Base-by-base conservation (phyloP, 1,140 invertebrate species). In the Cherax destructor region DNA sequence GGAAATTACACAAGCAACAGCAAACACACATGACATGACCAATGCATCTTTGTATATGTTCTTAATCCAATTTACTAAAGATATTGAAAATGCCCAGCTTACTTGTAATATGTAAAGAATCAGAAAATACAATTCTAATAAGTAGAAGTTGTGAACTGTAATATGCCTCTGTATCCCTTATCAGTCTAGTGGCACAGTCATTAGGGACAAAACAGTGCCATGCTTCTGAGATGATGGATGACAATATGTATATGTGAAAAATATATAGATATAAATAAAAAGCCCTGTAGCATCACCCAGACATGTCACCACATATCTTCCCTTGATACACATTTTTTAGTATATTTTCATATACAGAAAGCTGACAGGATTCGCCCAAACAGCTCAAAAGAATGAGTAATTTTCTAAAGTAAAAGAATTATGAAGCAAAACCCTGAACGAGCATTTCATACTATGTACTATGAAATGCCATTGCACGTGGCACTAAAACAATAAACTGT, bases 401-500 rank as follows among this genome's bases (percentile, higher is more conserved):
- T 56, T 83, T 61, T 56, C 50, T 21, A 24, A 77, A 65, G 21
- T 13, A 83, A 76, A 77, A 30, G 24, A 76, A 49, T 77, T 52
- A 91, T 52, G 65, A 18, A 74, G 50, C 49, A 83, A 76, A 83
- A 72, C 50, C 65, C 41, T 89, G 79, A 76, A 90, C 77, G 52
- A 52, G 61, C 77, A 84, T 83, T 80, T 86, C 83, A 49, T 85
- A 65, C n/a, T 85, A n/a, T n/a, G n/a, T n/a, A 49, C 81, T 89
- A 89, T 69, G 61, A 85, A 85, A 91, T 77, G 86, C 81, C 89
- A 91, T 91, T 91, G 89, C 89, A 91, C 89, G 65, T 79, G 89
- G 89, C 89, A 69, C 61, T 85, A 91, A 85, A 76, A 91, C 83
- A 86, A 83, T 79, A 79, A 86, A 90, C 49, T 78, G 65, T 59